Conservation (phyloP, 2,888 invertebrate genomes). For the Cosmopolites sordidus region DNA sequence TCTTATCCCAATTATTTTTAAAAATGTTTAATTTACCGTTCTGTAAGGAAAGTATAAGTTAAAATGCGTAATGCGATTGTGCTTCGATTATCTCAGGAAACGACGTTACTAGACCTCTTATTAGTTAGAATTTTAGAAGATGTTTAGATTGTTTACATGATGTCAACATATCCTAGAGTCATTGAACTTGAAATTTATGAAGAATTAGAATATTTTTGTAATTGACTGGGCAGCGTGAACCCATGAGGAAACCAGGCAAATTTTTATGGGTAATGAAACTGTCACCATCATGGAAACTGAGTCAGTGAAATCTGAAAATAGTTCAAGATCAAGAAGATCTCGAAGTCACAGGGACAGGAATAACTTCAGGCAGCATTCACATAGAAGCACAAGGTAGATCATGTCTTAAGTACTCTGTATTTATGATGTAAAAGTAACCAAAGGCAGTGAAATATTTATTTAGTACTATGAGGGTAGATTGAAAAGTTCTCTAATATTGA, state of each 20-base stretch:
- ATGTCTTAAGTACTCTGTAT: no score
- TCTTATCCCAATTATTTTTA: neutral
- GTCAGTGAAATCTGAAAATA: slow-evolving; percentile 88
- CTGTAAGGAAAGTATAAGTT: neutral
- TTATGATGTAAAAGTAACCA: no score
- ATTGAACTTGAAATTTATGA: slow-evolving; percentile 23
- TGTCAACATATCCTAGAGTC: slow-evolving; percentile 25
- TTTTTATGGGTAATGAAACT: slow-evolving; percentile 50
- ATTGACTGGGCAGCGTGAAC: slow-evolving; percentile 3
- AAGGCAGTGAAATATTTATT: no score
- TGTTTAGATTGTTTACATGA: slow-evolving; percentile 20
- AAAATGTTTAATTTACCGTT: neutral
- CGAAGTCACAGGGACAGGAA: slow-evolving; percentile 55
- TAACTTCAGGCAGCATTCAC: slow-evolving; percentile 61
- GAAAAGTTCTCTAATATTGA: no score
- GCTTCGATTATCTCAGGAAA: neutral
- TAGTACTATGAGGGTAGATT: no score
- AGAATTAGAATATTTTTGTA: slow-evolving; percentile 14
- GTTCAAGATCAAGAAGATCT: slow-evolving; percentile 73
- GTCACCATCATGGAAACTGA: slow-evolving; percentile 81
- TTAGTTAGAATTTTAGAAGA: no score
- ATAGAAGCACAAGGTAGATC: slow-evolving; percentile 67
- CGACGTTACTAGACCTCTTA: neutral
- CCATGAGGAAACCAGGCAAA: slow-evolving; percentile 12
- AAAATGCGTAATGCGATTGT: neutral